These are phyloP conservation scores for Amazona vittata DNA, from an alignment of 2,113 vertebrate genomes.

Conservation along the genomic window DNA sequence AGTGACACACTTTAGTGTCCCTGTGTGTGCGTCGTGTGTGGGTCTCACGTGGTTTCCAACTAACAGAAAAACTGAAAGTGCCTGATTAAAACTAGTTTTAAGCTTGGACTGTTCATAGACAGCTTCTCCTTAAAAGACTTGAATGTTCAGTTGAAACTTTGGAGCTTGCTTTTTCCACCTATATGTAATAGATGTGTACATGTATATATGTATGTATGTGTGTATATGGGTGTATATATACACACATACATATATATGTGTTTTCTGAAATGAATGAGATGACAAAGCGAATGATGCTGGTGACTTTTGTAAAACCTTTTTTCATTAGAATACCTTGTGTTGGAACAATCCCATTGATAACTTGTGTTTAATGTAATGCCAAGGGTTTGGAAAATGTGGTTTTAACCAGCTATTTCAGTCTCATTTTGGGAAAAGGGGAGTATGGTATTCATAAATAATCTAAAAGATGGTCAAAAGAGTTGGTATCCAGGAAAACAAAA, in stretches of 20 bases:
- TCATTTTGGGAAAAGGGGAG: background rate
- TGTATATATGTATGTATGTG: background rate
- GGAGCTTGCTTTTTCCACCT: constrained; percentile 89
- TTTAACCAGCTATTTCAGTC: constrained; percentile 53
- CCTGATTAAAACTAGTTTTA: constrained; percentile 91
- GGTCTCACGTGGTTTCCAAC: constrained; percentile 81
- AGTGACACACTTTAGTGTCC: constrained; percentile 64
- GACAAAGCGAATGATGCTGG: constrained; percentile 44
- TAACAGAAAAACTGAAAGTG: constrained; percentile 94
- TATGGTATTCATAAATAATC: constrained; percentile 11
- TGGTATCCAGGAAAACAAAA: constrained; percentile 63
- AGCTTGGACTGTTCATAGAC: constrained; percentile 89
- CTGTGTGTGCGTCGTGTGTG: constrained; percentile 46
- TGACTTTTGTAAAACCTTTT: constrained; percentile 66
- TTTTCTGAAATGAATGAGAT: constrained; percentile 1
- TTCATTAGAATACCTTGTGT: constrained; percentile 31
- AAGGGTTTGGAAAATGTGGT: constrained; percentile 22
- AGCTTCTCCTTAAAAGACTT: constrained; percentile 93
- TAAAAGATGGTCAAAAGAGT: constrained; percentile 57
- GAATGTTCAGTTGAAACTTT: constrained; percentile 90
- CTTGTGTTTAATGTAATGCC: constrained; percentile 1
- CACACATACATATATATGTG: no score
- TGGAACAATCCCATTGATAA: constrained; percentile 31
- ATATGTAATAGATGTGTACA: constrained; percentile 34
- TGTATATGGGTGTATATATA: no score